Conservation (phyloP, 2,113 vertebrate genomes). For the Marmota flaviventris region DNA sequence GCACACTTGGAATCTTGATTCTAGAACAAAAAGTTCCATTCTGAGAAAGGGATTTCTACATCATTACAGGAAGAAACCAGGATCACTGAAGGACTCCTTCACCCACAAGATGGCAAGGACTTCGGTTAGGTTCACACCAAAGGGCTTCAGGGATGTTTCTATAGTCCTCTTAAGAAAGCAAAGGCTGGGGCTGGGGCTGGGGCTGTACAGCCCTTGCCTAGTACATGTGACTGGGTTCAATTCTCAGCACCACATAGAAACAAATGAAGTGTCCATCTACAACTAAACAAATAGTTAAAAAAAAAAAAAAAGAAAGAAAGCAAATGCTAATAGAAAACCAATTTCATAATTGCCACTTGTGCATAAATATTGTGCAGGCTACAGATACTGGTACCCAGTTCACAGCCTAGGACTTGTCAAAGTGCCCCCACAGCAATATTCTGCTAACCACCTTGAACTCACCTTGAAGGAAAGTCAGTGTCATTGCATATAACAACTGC, state of each 20-base stretch:
- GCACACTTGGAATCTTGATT: background rate
- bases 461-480: background rate
- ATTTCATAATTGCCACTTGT: background rate
- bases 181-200: too few relatives aligned
- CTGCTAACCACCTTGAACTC: background rate
- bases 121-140: background rate
- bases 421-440: too few relatives aligned
- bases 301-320: too few relatives aligned
- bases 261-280: too few relatives aligned
- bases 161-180: background rate
- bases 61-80: background rate
- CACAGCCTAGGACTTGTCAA: background rate
- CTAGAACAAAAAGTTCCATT: background rate
- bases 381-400: background rate
- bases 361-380: background rate
- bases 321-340: too few relatives aligned
- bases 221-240: too few relatives aligned
- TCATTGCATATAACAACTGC: background rate
- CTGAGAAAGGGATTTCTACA: background rate
- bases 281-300: too few relatives aligned
- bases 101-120: too few relatives aligned
- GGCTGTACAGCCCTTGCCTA: too few relatives aligned
- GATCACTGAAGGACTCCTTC: background rate
- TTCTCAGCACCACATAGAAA: too few relatives aligned
- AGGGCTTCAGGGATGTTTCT: background rate